Base-by-base conservation (phyloP, 2,113 vertebrate species). In the Micronisus gabar region DNA sequence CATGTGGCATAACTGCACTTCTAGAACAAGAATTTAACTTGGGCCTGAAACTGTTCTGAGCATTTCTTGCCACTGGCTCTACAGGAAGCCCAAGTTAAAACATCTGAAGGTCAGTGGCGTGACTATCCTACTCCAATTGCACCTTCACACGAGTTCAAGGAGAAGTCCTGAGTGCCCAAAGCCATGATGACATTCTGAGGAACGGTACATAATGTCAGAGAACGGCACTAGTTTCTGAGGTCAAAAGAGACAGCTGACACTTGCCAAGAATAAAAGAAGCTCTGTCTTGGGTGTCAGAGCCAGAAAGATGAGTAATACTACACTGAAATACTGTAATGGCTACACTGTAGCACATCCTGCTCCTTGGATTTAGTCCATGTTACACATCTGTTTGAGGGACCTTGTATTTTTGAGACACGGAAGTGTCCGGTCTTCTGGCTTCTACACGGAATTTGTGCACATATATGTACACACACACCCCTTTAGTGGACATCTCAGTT, bases 241-340 rank as follows among this genome's bases (percentile, higher is more conserved):
- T 79, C 87, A 93, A 82, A 63, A 74, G 29, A 95, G 32, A 50
- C 23, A 47, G 26, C 1, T 90, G 86, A 81, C 48, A 50, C 55
- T 71, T 71, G 63, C 50, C 76, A 93, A 89, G 81, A 81, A 78
- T 71, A 89, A 89, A 86, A 79, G 70, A 20, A 80, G 71, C 36
- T 62, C 66, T 55, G 47, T 67, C 50, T 34, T 74, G 34, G 25
- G n/a, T 84, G 36, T 56, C 65, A 65, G 55, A 88, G 86, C 17
- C 76, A 84, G 86, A 70, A 83, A 84, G 40, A 91, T 63, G 65
- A 95, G 66, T 75, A 86, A 93, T 10, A 32, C 34, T 65, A 81
- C 72, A 52, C 36, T 25, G 76, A 83, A 52, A 83, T 66, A 58
- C 62, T 62, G 41, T 27, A 78, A 72, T 18, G 48, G 34, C 52